Conservation (phyloP, 2,888 invertebrate genomes). For the Drosophila putrida region DNA sequence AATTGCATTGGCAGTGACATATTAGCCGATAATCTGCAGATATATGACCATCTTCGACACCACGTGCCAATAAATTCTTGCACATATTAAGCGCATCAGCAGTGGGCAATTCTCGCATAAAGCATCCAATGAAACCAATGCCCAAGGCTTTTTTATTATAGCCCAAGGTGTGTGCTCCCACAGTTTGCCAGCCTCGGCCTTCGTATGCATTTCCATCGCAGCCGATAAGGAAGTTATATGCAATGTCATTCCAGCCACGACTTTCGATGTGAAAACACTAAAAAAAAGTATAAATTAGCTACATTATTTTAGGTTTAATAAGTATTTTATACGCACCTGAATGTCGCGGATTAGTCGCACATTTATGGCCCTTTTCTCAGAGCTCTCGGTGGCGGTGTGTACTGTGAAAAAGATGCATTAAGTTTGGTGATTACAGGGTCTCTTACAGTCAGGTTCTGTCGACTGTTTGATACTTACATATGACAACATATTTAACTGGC, state of each 20-base stretch:
- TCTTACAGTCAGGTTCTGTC: too few species aligned
- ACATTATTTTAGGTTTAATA: not conserved
- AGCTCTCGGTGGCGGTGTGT: slow-evolving; percentile 86
- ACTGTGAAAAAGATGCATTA: slow-evolving; percentile 62
- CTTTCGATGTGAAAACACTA: slow-evolving; percentile 86
- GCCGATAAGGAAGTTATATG: slow-evolving; percentile 87
- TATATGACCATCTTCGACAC: slow-evolving; percentile 86
- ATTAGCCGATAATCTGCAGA: slow-evolving; percentile 86
- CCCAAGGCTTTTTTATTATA: slow-evolving; percentile 86
- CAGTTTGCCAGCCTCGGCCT: slow-evolving; percentile 87
- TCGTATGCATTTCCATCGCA: slow-evolving; percentile 87
- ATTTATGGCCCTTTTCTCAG: slow-evolving; percentile 85
- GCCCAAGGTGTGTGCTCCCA: slow-evolving; percentile 86
- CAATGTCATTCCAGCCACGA: slow-evolving; percentile 86
- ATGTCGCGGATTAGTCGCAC: slow-evolving; percentile 85
- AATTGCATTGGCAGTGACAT: slow-evolving; percentile 86
- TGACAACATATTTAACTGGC: slow-evolving; percentile 86
- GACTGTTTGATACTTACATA: not conserved
- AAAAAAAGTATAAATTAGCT: not conserved
- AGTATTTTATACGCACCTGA: slow-evolving; percentile 79
- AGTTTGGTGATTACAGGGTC: not conserved
- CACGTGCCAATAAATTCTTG: slow-evolving; percentile 85
- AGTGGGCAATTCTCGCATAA: slow-evolving; percentile 86
- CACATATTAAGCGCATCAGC: slow-evolving; percentile 85
- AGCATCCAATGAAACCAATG: slow-evolving; percentile 87